A percentile compares a stretch with the other conserved stretches of the same genome.
These are phyloP conservation scores for Dicentrarchus labrax DNA, from an alignment of 2,113 vertebrate species.

Conservation along the genomic window DNA sequence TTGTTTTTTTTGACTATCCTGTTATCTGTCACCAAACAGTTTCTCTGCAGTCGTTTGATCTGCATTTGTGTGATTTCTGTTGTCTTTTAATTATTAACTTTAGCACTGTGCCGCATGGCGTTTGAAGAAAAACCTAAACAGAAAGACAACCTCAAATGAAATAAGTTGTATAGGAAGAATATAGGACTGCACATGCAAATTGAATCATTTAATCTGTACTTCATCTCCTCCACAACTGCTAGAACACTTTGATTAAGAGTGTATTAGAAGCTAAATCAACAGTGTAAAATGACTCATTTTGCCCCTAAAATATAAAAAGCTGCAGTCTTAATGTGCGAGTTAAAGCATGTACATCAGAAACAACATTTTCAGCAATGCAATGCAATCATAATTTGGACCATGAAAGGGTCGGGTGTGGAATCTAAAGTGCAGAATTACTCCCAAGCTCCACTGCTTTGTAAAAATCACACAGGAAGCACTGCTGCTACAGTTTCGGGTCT, in stretches of 20 bases:
- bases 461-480: conserved; percentile 34
- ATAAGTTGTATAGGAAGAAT: not conserved
- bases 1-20: conserved; percentile 51
- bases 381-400: conserved; percentile 21
- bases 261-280: conserved; percentile 4
- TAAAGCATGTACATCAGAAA: conserved; percentile 12
- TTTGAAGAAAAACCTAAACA: conserved; percentile 15
- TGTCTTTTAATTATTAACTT: conserved; percentile 53
- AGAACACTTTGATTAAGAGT: conserved; percentile 9
- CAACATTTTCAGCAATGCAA: conserved; percentile 11
- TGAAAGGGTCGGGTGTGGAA: conserved; percentile 30
- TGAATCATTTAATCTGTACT: conserved; percentile 20
- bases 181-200: conserved; percentile 9
- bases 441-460: conserved; percentile 42
- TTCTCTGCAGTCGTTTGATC: conserved; percentile 67
- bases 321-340: conserved; percentile 20
- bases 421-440: conserved; percentile 53
- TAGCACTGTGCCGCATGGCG: not conserved
- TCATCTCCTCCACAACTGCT: conserved; percentile 4
- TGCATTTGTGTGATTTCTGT: conserved; percentile 53
- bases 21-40: conserved; percentile 76
- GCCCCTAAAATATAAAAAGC: conserved; percentile 17
- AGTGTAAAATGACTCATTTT: not conserved
- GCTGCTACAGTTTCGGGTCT: conserved; percentile 10
- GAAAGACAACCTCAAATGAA: conserved; percentile 4